Percentiles rank a stretch among this genome's conserved stretches.
Conservation (phyloP, 1,140 invertebrate genomes). For the Phymorhynchus buccinoides region DNA sequence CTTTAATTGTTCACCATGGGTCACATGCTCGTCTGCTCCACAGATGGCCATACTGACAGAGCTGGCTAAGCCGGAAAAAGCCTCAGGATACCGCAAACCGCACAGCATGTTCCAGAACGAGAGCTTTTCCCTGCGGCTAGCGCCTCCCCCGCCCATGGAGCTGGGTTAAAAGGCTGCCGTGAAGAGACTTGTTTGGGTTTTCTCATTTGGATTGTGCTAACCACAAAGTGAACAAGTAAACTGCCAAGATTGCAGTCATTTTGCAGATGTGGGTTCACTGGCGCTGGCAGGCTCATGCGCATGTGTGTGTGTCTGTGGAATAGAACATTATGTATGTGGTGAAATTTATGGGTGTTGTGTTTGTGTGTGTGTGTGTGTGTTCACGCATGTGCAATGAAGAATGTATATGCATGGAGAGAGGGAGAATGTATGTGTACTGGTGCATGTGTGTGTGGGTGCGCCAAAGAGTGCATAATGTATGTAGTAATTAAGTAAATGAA, state of each 20-base stretch:
- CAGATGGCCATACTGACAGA: constrained; percentile 70
- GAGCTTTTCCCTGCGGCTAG: constrained; percentile 63
- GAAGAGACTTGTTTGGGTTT: too few species aligned
- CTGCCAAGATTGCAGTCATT: not conserved
- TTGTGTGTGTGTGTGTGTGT: too few species aligned
- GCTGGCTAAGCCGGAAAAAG: constrained; percentile 59
- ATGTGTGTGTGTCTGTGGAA: not conserved
- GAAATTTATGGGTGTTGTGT: too few species aligned
- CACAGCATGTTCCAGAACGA: constrained; percentile 68
- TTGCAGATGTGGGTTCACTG: not conserved
- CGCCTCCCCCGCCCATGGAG: constrained; percentile 58
- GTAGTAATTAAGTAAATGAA: not conserved
- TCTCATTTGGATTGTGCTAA: not conserved
- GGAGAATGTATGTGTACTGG: too few species aligned
- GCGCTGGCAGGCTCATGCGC: not conserved
- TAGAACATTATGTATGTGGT: not conserved
- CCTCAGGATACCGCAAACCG: constrained; percentile 38
- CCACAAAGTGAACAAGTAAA: not conserved
- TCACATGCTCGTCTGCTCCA: constrained; percentile 48
- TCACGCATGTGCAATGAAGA: too few species aligned
- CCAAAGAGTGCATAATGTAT: not conserved
- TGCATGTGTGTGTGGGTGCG: too few species aligned
- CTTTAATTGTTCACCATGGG: too few species aligned
- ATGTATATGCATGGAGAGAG: too few species aligned
- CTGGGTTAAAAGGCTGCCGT: constrained; percentile 1